A percentile compares a stretch with the other conserved stretches of the same genome.
These are phyloP conservation scores for Nebria brevicollis DNA, from an alignment of 2,888 invertebrate genomes.

Conservation along the genomic window DNA sequence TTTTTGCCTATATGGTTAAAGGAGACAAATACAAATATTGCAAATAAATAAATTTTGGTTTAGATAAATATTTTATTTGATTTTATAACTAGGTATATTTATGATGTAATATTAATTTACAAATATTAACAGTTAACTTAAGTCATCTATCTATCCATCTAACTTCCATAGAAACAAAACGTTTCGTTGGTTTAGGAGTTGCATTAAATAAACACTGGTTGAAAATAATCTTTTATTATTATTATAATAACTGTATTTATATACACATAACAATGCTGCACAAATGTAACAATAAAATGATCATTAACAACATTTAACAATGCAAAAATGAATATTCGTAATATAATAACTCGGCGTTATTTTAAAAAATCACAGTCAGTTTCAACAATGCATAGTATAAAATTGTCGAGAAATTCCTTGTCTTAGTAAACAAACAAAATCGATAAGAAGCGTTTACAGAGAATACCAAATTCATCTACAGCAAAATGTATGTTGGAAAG, in stretches of 20 bases:
- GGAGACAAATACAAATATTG: too few relatives aligned
- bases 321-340: neutral
- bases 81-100: neutral
- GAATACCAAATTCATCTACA: neutral
- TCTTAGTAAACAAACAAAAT: neutral
- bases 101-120: neutral
- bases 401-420: neutral
- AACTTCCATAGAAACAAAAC: too few relatives aligned
- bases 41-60: too few relatives aligned
- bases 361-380: slow-evolving; percentile 42
- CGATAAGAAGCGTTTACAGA: neutral
- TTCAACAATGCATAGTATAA: slow-evolving; percentile 20
- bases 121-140: too few relatives aligned
- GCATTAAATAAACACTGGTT: neutral
- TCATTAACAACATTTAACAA: slow-evolving; percentile 33
- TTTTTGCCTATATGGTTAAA: too few relatives aligned
- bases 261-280: slow-evolving; percentile 40
- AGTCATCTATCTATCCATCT: too few relatives aligned
- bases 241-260: slow-evolving; percentile 33
- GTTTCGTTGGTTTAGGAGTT: too few relatives aligned
- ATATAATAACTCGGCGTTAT: neutral
- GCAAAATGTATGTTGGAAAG: neutral
- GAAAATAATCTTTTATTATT: slow-evolving; percentile 10
- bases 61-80: neutral
- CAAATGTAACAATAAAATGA: slow-evolving; percentile 40